phyloP scores from a whole-genome alignment of 30 jellyfish, hydroid and myxozoan species.

The Hydractinia echinata region DNA sequence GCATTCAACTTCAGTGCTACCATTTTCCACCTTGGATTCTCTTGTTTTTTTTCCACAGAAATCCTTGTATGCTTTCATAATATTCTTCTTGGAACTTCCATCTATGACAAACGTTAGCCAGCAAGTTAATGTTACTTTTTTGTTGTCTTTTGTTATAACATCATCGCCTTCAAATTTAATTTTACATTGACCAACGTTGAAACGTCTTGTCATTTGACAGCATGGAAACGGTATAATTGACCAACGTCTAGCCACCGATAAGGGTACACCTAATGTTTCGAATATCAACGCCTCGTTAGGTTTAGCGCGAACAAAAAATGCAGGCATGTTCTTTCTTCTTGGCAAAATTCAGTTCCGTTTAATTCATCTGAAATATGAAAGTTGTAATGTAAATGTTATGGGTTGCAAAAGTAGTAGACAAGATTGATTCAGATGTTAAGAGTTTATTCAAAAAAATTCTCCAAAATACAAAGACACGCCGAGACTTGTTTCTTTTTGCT shows the following conservation, averaged over 20 bases:
- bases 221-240: constrained; percentile 13
- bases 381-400: too few relatives aligned
- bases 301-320: background rate
- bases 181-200: background rate
- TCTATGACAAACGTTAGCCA: background rate
- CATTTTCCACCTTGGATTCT: background rate
- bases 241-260: constrained; percentile 1
- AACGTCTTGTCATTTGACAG: constrained; percentile 7
- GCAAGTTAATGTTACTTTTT: background rate
- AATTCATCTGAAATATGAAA: too few relatives aligned
- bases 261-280: background rate
- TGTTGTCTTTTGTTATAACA: background rate
- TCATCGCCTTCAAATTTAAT: constrained; percentile 10
- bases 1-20: background rate
- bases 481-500: too few relatives aligned
- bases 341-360: too few relatives aligned
- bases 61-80: background rate
- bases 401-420: too few relatives aligned
- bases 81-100: background rate
- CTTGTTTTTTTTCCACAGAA: background rate
- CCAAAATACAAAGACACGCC: too few relatives aligned
- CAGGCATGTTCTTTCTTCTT: background rate
- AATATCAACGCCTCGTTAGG: background rate
- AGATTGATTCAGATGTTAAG: too few relatives aligned
- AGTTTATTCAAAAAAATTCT: too few relatives aligned